Evolutionary conservation across 2,888 invertebrate genomes (phyloP), one percentile per base, ranked within the genome.

Genomic region (Dolomedes plantarius): DNA sequence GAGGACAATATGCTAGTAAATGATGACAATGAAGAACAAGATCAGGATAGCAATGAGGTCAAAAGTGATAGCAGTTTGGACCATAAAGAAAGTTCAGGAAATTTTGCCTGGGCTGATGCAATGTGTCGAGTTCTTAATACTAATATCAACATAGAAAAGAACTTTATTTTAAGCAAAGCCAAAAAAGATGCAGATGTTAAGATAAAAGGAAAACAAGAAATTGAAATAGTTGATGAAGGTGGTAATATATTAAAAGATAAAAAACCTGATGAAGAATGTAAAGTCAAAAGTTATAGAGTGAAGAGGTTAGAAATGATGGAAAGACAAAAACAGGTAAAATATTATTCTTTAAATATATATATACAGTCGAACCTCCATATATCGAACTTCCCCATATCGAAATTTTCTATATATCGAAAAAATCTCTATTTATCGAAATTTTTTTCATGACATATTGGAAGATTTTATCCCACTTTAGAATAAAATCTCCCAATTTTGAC

Each of bases 91-190:
- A 28, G 1, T 13, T 32, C 19, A 9, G 88, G 88, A 28, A 90
- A 89, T 91, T 92, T 93, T 88, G 95, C 94, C 1, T 96, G 96
- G 96, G 96, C 95, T 0, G 94, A 96, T 91, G 96, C 95, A 0
- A 94, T 97, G 90, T 93, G 94, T 7, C 96, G 96, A 91, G 95
- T 97, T 88, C 92, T 97, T 29, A 94, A 93, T 85, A 93, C 94
- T 0, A 94, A 93, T 32, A 95, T 95, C 90, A 95, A 95, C 0
- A 95, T 95, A 91, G 95, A 95, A 89, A 95, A 95, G 90, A 93
- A 94, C 0, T 91, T 95, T 76, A 95, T 96, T 0, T 91, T 97
- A 46, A 95, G 96, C 0, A 94, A 95, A 90, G 96, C 96, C 0
- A 96, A 95, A 90, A 95, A 95, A 91, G 90, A 90, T 83, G 88